phyloP scores from a whole-genome alignment of 2,888 invertebrate genomes.

The Rotaria macrura region DNA sequence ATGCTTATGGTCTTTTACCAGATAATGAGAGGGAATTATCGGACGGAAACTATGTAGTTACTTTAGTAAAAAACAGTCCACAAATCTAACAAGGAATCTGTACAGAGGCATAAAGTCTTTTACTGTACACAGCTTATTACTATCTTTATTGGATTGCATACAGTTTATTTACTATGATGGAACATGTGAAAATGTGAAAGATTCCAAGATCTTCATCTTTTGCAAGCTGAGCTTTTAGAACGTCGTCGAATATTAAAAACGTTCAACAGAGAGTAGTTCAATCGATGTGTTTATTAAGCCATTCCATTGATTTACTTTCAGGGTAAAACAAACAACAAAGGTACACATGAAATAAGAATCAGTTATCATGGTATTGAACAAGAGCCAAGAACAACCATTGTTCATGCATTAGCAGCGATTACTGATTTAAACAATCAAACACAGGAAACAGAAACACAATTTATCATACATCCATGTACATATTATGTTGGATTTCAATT shows the following conservation, averaged over 20 bases:
- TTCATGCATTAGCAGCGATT: background rate
- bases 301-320: background rate
- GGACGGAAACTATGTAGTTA: background rate
- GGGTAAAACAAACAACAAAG: background rate
- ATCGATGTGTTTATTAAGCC: background rate
- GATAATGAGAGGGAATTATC: background rate
- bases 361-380: conserved; percentile 1
- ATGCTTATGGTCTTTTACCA: background rate
- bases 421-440: conserved; percentile 19
- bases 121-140: background rate
- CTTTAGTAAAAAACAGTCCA: no score
- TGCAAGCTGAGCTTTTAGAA: background rate
- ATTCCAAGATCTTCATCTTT: background rate
- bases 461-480: background rate
- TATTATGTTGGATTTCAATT: conserved; percentile 19
- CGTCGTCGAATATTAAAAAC: background rate
- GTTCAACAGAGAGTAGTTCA: background rate
- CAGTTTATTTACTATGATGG: background rate
- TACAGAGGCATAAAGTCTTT: no score
- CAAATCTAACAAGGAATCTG: no score
- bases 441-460: conserved; percentile 16
- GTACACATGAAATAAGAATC: background rate
- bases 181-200: background rate
- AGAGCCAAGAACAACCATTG: background rate
- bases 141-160: background rate